Percentiles rank a stretch among this genome's conserved stretches.
These are phyloP conservation scores for Notocelia uddmanniana DNA, from an alignment of 2,888 invertebrate species.

Conservation along the genomic window DNA sequence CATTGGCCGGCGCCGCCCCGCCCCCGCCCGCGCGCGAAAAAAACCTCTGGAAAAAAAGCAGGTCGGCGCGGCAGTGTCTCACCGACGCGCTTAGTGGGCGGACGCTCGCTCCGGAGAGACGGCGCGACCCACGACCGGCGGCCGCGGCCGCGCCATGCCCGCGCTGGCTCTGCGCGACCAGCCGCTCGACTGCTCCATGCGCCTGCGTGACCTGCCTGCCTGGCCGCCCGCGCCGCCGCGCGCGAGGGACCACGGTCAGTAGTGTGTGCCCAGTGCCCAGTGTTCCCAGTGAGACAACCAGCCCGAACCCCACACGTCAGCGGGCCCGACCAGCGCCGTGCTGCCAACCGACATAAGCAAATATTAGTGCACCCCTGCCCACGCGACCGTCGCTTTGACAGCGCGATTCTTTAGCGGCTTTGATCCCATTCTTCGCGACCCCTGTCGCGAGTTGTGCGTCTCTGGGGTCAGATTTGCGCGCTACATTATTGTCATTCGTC, in stretches of 20 bases:
- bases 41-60: slow-evolving; percentile 74
- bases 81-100: slow-evolving; percentile 78
- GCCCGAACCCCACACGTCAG: slow-evolving; percentile 18
- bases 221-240: slow-evolving; percentile 75
- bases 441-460: slow-evolving; percentile 47
- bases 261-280: slow-evolving; percentile 42
- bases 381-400: slow-evolving; percentile 24
- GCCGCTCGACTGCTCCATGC: slow-evolving; percentile 91
- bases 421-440: slow-evolving; percentile 51
- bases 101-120: slow-evolving; percentile 72
- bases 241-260: slow-evolving; percentile 74
- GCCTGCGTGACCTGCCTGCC: slow-evolving; percentile 79
- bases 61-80: slow-evolving; percentile 78
- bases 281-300: slow-evolving; percentile 39
- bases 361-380: slow-evolving; percentile 34
- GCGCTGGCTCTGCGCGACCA: slow-evolving; percentile 88
- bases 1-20: slow-evolving; percentile 74
- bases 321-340: slow-evolving; percentile 25
- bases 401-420: slow-evolving; percentile 47
- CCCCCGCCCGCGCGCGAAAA: slow-evolving; percentile 75
- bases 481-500: slow-evolving; percentile 56
- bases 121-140: slow-evolving; percentile 85
- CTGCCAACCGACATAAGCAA: slow-evolving; percentile 30
- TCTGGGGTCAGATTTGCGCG: slow-evolving; percentile 51
- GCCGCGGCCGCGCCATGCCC: slow-evolving; percentile 86